phyloP scores from a whole-genome alignment of 2,113 vertebrate species.

The Podiceps cristatus region DNA sequence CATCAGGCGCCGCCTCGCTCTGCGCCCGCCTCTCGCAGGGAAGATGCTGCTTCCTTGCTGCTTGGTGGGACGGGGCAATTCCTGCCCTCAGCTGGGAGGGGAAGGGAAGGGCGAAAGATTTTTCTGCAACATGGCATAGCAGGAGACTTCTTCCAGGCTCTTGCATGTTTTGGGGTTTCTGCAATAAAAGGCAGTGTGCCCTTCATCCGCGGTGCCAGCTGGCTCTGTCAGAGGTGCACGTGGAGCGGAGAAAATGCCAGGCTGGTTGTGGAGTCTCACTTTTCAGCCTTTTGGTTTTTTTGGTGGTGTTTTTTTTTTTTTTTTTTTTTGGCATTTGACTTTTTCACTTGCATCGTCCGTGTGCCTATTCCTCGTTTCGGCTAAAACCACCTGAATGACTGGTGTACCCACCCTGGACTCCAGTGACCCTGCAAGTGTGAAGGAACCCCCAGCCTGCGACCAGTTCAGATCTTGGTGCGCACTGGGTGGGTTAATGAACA shows the following conservation, averaged over 20 bases:
- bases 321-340: neutral
- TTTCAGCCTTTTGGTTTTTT: fast-evolving
- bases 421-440: fast-evolving
- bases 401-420: neutral
- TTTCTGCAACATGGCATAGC: neutral
- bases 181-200: fast-evolving
- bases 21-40: neutral
- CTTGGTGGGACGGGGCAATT: neutral
- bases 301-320: no score
- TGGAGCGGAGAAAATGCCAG: neutral
- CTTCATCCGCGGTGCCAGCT: neutral
- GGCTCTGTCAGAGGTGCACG: neutral
- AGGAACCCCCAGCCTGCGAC: neutral
- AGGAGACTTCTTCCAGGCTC: neutral
- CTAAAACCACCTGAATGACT: neutral
- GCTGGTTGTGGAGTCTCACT: neutral
- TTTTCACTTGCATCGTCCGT: neutral
- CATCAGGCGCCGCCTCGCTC: neutral
- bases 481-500: fast-evolving
- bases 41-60: neutral
- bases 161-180: neutral
- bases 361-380: fast-evolving
- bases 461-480: neutral
- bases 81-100: neutral
- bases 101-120: neutral